Evolutionary conservation across 1,140 invertebrate species (phyloP), one percentile per base, ranked within the genome.

Genomic region (Camponotus floridanus): DNA sequence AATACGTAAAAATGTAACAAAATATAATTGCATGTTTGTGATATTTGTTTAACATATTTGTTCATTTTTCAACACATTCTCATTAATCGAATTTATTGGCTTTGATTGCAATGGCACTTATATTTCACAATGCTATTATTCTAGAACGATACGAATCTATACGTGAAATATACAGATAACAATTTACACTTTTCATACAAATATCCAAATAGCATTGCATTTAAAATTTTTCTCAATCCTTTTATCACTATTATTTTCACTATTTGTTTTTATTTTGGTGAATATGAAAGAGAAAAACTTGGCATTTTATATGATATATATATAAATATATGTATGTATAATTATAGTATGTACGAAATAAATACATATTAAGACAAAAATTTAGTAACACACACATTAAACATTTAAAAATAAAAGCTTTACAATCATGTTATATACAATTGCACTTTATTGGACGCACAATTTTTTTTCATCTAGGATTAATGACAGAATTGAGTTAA

Each of bases 1-100:
- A 73, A 73, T 83, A 18, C 31, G 59, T 83, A 83, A 83, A 83
- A 73, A 83, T 83, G 42, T 74, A 81, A 81, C 51, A 31, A 45
- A 39, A 5, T 59, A 48, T 81, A 83, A 83, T 73, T 68, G 36
- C 31, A 61, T 39, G n/a, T 61, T 74, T 13, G 48, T 18, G 39
- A 51, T 73, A 36, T 81, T 81, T 73, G 79, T 31, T 73, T 73
- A 83, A 48, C 21, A 11, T 26, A 11, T 59, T 13, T 36, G 39
- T 81, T 71, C 13, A 61, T 74, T 83, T 73, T 74, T 73, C 55
- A 33, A 61, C 15, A 18, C 26, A 2, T 2, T 83, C 39, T 39
- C 68, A 81, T 83, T 61, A 83, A 62, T 13, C n/a, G 1, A 73
- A 71, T 13, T 79, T 33, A 51, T 48, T 13, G 4, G 21, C 65